Percentiles rank a stretch among this genome's conserved stretches.
Evolutionary conservation across 1,140 invertebrate species (phyloP).

Genomic region (Drosophila bocki): DNA sequence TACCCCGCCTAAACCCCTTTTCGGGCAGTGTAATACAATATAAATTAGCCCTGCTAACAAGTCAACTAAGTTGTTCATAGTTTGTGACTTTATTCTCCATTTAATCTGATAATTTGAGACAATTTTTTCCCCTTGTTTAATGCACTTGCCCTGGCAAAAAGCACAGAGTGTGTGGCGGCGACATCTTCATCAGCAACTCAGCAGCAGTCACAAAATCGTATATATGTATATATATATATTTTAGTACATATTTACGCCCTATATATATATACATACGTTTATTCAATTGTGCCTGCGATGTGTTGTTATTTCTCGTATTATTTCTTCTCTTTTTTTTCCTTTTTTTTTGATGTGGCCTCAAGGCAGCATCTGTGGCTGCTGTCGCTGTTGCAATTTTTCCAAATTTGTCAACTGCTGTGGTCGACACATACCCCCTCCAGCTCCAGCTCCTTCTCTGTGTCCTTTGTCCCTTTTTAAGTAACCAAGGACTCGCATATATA

Average conservation of each 20-base stretch:
- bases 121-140: background rate
- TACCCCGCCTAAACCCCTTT: background rate
- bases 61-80: background rate
- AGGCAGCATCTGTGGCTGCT: slow-evolving; percentile 44
- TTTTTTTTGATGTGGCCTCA: slow-evolving; percentile 32
- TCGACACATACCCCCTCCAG: slow-evolving; percentile 19
- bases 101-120: background rate
- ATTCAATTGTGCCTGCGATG: slow-evolving; percentile 26
- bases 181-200: slow-evolving; percentile 39
- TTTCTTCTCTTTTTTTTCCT: slow-evolving; percentile 4
- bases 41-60: background rate
- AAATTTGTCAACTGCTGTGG: slow-evolving; percentile 74
- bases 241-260: slow-evolving; percentile 1
- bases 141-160: slow-evolving; percentile 9
- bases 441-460: background rate
- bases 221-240: slow-evolving; percentile 2
- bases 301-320: slow-evolving; percentile 14
- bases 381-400: slow-evolving; percentile 70
- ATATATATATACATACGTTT: slow-evolving; percentile 1
- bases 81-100: background rate
- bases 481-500: slow-evolving; percentile 54
- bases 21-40: background rate
- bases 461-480: slow-evolving; percentile 25
- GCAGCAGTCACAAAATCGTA: slow-evolving; percentile 19
- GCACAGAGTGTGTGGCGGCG: slow-evolving; percentile 15